Conservation (phyloP, 2,797 vertebrate species). For the Petrocephalus sullivani region DNA sequence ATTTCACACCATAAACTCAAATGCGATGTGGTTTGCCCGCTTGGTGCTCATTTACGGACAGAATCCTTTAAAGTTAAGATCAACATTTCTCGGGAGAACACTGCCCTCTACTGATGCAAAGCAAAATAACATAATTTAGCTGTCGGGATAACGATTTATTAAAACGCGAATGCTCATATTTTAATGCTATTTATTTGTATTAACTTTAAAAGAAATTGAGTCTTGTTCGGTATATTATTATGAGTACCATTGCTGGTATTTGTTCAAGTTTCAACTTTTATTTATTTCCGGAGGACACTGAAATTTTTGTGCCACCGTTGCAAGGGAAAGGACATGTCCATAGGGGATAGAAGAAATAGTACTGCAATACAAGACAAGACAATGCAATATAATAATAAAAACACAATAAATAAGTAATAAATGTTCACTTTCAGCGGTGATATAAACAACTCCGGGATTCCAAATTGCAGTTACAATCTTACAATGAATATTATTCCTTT, state of each 20-base stretch:
- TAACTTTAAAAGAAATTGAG: background rate
- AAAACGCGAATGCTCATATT: background rate
- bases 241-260: background rate
- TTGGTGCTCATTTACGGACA: background rate
- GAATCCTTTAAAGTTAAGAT: background rate
- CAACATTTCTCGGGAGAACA: background rate
- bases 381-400: background rate
- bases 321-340: background rate
- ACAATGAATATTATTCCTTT: background rate
- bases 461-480: background rate
- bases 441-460: background rate
- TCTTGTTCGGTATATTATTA: background rate
- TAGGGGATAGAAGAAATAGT: background rate
- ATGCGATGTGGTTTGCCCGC: background rate
- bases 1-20: background rate
- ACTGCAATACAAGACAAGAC: background rate
- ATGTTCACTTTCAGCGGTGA: background rate
- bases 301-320: background rate
- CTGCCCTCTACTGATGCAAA: background rate
- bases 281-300: background rate
- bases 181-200: background rate
- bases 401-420: background rate
- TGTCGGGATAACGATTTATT: background rate
- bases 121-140: background rate
- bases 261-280: background rate